Conservation (phyloP, 35 echinoderm and acorn worm genomes). For the Hemicentrotus pulcherrimus region DNA sequence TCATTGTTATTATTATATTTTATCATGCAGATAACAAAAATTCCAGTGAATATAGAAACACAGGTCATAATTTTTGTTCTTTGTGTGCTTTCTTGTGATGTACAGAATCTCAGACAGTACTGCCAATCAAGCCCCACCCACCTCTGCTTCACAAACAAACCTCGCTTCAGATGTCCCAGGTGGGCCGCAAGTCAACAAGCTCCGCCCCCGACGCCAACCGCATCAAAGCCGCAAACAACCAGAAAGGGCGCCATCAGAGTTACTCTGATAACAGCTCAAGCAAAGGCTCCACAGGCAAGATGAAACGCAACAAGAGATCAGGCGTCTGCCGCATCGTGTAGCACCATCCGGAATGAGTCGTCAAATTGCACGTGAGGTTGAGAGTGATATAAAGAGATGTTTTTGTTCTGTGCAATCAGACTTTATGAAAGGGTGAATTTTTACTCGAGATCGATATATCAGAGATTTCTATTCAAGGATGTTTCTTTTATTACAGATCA, state of each 20-base stretch:
- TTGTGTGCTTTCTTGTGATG: background rate
- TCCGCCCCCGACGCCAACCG: slow-evolving; percentile 77
- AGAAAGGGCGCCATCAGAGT: slow-evolving; percentile 78
- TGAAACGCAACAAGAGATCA: slow-evolving; percentile 81
- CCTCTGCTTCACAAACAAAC: slow-evolving; percentile 88
- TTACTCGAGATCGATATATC: background rate
- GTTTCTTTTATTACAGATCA: background rate
- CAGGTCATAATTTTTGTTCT: no score
- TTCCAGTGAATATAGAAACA: no score
- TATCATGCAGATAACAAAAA: no score
- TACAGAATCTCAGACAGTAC: slow-evolving; percentile 55
- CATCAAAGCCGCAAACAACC: slow-evolving; percentile 60
- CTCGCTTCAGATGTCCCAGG: slow-evolving; percentile 72
- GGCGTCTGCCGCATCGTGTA: slow-evolving; percentile 84
- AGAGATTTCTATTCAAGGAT: background rate
- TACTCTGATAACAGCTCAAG: slow-evolving; percentile 73
- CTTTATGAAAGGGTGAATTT: background rate
- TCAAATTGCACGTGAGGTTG: background rate
- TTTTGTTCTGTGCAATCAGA: background rate
- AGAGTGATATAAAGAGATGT: background rate
- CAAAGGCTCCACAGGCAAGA: slow-evolving; percentile 62
- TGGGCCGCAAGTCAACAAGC: slow-evolving; percentile 77
- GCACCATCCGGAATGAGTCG: background rate
- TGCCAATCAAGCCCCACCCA: slow-evolving; percentile 71
- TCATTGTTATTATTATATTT: no score